Conservation (phyloP, 2,113 vertebrate species). For the Cheirogaleus medius region DNA sequence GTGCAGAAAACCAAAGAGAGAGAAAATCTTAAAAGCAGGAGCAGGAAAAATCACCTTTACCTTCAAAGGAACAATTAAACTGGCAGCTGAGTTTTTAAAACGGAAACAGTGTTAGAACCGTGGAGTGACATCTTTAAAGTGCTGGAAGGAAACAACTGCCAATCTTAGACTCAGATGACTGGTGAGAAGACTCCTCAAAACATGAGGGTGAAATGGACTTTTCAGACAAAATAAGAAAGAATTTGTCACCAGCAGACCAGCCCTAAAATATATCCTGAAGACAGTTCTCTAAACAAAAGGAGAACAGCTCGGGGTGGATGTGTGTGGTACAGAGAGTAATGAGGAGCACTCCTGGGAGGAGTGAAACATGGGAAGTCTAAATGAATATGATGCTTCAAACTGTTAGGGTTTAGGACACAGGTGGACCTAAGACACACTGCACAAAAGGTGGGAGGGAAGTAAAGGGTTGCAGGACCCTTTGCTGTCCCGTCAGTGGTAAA, state of each 20-base stretch:
- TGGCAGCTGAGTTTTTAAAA: neutral
- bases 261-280: neutral
- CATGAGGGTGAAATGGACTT: neutral
- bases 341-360: neutral
- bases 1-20: neutral
- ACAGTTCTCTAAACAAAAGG: neutral
- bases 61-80: too few relatives aligned
- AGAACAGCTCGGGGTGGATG: neutral
- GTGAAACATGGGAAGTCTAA: too few relatives aligned
- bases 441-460: neutral
- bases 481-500: neutral
- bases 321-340: neutral
- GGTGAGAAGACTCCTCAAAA: neutral
- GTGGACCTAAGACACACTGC: too few relatives aligned
- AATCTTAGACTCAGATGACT: neutral
- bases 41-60: neutral
- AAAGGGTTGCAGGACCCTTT: fast-evolving
- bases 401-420: too few relatives aligned
- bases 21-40: neutral
- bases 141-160: neutral
- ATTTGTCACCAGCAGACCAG: neutral
- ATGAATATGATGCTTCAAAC: neutral
- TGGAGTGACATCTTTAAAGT: neutral
- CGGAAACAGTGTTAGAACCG: neutral
- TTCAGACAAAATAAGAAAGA: too few relatives aligned